Evolutionary conservation across 2,888 invertebrate species (phyloP), one percentile per base, ranked within the genome.

Genomic region (Altica lythri): DNA sequence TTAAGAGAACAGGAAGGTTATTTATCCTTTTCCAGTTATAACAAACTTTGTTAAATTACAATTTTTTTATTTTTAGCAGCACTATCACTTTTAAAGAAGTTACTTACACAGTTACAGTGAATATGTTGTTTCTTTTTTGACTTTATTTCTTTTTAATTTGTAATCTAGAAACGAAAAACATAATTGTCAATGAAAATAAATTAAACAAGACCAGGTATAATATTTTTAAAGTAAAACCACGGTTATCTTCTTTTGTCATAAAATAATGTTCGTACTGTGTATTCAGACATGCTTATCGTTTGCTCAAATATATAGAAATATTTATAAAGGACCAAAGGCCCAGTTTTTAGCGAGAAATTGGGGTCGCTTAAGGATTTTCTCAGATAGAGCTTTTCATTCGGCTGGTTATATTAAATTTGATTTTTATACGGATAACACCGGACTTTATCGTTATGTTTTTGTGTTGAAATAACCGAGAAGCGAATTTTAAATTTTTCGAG

Each of bases 371-470:
- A 42, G 34, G 34, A 34, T 45, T 45, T 45, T 22, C 44, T 18
- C 18, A 12, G 22, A 45, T 13, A 22, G n/a, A 34, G 34, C 32
- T 35, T 46, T 46, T 37, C 46, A 35, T 46, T 46, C 25, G n/a
- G 17, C 25, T 37, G 35, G 46, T 46, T 35, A 37, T 46, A 46
- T 46, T 35, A 37, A 46, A 46, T 46, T 46, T 46, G 46, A 46
- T 46, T 46, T 46, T 35, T 25, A 16, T 35, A 16, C 17, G n/a
- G 46, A 46, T 46, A 46, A 35, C 25, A n/a, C 16, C 8, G 25
- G 27, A 46, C 17, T 35, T 35, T 34, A 19, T 34, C 45, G 22
- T 34, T 22, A 25, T 45, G 19, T 45, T 45, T 22, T 25, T 27
- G 16, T 12, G 46, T 10, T 27, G n/a, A 27, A 35, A 6, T 22